These are phyloP conservation scores for Buceros bicornis DNA, from an alignment of 2,797 vertebrate species.

Conservation along the genomic window DNA sequence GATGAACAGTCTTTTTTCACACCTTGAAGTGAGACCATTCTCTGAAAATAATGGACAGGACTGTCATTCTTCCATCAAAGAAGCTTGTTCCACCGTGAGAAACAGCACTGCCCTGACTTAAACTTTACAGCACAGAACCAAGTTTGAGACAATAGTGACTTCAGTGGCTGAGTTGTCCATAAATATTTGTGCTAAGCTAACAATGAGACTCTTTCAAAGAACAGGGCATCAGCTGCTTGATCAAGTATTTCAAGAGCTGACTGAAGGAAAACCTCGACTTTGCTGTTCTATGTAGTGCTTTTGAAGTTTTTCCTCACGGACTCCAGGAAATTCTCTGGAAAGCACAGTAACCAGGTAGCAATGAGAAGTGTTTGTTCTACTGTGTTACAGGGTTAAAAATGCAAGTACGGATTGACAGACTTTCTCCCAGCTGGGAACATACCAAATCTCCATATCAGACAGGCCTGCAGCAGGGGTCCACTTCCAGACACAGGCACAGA, in stretches of 20 bases:
- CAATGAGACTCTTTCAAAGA: neutral
- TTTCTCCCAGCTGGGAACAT: neutral
- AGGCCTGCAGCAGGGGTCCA: neutral
- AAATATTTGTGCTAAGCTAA: neutral
- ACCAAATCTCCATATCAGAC: neutral
- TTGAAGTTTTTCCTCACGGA: neutral
- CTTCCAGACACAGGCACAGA: neutral
- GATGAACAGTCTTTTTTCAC: neutral
- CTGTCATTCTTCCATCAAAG: neutral
- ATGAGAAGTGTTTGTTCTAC: neutral
- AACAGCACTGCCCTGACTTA: neutral
- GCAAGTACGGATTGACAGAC: neutral
- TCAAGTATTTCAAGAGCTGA: neutral
- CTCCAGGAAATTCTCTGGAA: neutral
- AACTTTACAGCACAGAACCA: neutral
- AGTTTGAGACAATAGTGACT: neutral
- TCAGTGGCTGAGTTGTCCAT: neutral
- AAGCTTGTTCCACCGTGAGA: neutral
- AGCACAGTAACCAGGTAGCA: fast-evolving
- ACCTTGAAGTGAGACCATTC: neutral
- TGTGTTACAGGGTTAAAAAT: neutral
- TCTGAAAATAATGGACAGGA: neutral
- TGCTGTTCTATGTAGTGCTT: neutral
- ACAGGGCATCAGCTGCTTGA: neutral
- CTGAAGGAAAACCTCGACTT: neutral